Evolutionary conservation across 64 coral and sea anemone genomes (phyloP).

Genomic region (Pachyseris speciosa): DNA sequence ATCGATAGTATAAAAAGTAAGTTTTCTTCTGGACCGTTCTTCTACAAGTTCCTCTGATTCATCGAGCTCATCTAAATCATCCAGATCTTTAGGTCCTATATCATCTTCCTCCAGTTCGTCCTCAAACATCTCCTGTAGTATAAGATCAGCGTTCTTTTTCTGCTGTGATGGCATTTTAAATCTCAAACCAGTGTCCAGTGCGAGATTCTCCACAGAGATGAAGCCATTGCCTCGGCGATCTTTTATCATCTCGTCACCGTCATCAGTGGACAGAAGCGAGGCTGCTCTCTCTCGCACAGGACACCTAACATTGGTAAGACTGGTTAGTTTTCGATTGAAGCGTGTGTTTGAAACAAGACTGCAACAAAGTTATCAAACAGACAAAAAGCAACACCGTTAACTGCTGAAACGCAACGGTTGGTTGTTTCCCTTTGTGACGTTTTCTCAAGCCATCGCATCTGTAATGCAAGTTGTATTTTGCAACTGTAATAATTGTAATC

Average conservation of each 20-base stretch:
- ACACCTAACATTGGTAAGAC: background rate
- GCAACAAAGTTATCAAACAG: too few species aligned
- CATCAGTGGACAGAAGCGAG: background rate
- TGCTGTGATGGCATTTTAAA: constrained; percentile 92
- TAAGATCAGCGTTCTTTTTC: constrained; percentile 87
- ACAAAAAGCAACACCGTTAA: background rate
- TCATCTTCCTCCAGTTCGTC: constrained; percentile 87
- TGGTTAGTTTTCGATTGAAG: background rate
- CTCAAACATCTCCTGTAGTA: constrained; percentile 99
- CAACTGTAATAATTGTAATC: too few species aligned
- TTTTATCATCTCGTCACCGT: background rate
- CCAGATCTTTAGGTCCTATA: constrained; percentile 60
- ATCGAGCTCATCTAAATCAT: constrained; percentile 76
- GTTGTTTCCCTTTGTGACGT: too few species aligned
- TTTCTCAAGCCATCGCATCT: too few species aligned
- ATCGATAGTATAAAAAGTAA: constrained; percentile 75
- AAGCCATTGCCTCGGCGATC: constrained; percentile 16
- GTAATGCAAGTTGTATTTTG: too few species aligned
- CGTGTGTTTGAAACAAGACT: too few species aligned
- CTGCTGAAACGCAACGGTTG: too few species aligned
- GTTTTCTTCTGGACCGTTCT: constrained; percentile 11
- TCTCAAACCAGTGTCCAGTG: constrained; percentile 71
- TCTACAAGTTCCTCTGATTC: constrained; percentile 61
- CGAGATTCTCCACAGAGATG: constrained; percentile 68
- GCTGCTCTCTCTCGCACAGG: constrained; percentile 15